Evolutionary conservation across 2,888 invertebrate species (phyloP).

Genomic region (Tenthredo notha): DNA sequence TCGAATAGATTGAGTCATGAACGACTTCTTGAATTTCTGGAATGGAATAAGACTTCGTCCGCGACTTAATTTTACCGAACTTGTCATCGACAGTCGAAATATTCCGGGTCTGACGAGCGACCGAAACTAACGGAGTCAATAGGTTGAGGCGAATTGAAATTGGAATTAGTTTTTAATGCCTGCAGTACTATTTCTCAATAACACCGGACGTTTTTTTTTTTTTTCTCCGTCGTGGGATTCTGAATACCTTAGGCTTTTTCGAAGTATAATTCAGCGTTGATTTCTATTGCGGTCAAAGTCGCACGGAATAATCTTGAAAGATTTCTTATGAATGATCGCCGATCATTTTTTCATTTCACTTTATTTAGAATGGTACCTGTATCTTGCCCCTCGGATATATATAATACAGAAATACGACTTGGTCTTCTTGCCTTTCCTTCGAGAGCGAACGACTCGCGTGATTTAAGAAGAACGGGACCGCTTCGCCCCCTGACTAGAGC

Average conservation of each 20-base stretch:
- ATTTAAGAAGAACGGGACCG: slow-evolving; percentile 51
- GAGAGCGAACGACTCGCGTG: slow-evolving; percentile 48
- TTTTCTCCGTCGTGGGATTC: not conserved
- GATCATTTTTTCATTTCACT: not conserved
- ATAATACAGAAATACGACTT: slow-evolving; percentile 33
- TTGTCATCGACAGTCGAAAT: not conserved
- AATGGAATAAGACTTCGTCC: not conserved
- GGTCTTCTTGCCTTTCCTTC: slow-evolving; percentile 43
- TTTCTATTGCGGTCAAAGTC: not conserved
- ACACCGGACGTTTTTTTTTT: slow-evolving; percentile 18
- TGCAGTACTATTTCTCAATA: slow-evolving; percentile 17
- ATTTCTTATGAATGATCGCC: slow-evolving; percentile 2
- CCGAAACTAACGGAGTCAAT: slow-evolving; percentile 39
- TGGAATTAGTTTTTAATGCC: not conserved
- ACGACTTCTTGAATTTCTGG: not conserved
- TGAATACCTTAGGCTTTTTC: not conserved
- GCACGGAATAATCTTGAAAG: not conserved
- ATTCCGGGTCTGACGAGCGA: slow-evolving; percentile 7
- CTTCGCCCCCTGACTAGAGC: slow-evolving; percentile 46
- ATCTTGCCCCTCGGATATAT: not conserved
- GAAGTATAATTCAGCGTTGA: not conserved
- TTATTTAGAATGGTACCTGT: not conserved
- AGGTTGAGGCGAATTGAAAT: slow-evolving; percentile 35
- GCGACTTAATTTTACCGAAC: not conserved
- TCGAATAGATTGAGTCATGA: not conserved